Conservation (phyloP, 2,797 vertebrate genomes). For the Arnoldichthys spilopterus region DNA sequence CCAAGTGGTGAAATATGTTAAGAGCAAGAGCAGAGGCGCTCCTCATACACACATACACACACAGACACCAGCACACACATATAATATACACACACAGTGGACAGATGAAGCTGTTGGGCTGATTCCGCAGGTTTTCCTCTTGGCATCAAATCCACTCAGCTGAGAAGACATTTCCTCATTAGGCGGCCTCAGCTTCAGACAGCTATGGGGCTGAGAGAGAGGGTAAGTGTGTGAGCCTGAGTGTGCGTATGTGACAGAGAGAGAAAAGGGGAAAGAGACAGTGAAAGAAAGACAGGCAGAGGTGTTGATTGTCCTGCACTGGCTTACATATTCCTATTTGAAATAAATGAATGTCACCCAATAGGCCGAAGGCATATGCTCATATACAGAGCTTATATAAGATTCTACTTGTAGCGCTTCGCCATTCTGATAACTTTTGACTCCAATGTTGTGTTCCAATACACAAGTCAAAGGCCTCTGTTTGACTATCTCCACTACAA, state of each 20-base stretch:
- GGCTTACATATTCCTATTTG: slow-evolving; percentile 20
- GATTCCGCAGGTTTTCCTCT: slow-evolving; percentile 79
- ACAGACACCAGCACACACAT: slow-evolving; percentile 59
- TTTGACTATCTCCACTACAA: slow-evolving; percentile 28
- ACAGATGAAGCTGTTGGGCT: slow-evolving; percentile 77
- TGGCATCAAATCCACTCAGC: slow-evolving; percentile 79
- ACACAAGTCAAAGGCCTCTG: slow-evolving; percentile 19
- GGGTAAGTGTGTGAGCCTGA: slow-evolving; percentile 39
- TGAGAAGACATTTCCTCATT: slow-evolving; percentile 82
- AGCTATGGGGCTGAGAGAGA: slow-evolving; percentile 74
- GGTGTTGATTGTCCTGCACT: slow-evolving; percentile 21
- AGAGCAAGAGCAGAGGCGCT: slow-evolving; percentile 54
- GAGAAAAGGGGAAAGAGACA: slow-evolving; percentile 48
- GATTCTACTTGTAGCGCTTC: not conserved
- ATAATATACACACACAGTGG: slow-evolving; percentile 59
- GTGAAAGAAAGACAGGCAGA: slow-evolving; percentile 56
- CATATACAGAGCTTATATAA: slow-evolving; percentile 9
- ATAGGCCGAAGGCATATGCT: not conserved
- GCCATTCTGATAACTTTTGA: slow-evolving; percentile 11
- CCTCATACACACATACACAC: slow-evolving; percentile 45
- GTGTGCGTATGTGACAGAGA: slow-evolving; percentile 35
- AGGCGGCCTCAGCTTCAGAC: slow-evolving; percentile 76
- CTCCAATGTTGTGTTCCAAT: not conserved
- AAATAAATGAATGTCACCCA: not conserved
- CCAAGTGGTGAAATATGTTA: slow-evolving; percentile 76